Evolutionary conservation across 2,113 vertebrate genomes (phyloP), one percentile per base, ranked within the genome.

Genomic region (Melanocharis versteri): DNA sequence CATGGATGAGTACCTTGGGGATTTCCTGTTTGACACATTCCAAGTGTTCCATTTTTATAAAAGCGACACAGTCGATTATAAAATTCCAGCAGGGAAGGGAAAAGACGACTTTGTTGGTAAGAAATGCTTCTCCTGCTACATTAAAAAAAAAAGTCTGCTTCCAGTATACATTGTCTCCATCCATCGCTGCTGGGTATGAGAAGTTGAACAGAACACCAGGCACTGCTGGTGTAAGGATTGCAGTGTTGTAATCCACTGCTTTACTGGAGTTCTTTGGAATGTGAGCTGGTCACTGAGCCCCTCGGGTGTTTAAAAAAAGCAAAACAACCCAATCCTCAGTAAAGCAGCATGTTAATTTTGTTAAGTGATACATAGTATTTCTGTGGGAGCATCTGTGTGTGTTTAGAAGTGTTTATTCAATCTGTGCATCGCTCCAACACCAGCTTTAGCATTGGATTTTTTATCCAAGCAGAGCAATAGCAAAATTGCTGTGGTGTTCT

Each of bases 1-100:
- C 95, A 99, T 99, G 99, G 98, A 99, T 1, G 99, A 99, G 92
- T 99, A 99, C 95, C 87, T 99, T 8, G 99, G 99, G 15, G 99
- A 99, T 89, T 99, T 99, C 95, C 96, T 99, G 23, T 99, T 99
- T 31, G 98, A 99, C 96, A 98, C 98, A 2, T 99, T 99, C 89
- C 99, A 98, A 61, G 95, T 92, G 1, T 99, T 99, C 81, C 98
- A 99, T 91, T 99, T 99, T 80, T 99, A 99, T 90, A 92, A 62
- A 56, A 98, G 98, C 2, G 96, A 98, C 33, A 98, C 98, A 1
- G 98, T 99, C 11, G 98, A 98, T 97, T 99, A 99, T 37, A 99
- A 95, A 90, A 98, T 99, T 91, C 99, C 99, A 27, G 27, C 30
- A 4, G 97, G 98, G 19, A 98, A 98, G 2, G 77, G 40, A 11